Conservation (phyloP, 1,140 invertebrate genomes). For the Meloidogyne chitwoodi region DNA sequence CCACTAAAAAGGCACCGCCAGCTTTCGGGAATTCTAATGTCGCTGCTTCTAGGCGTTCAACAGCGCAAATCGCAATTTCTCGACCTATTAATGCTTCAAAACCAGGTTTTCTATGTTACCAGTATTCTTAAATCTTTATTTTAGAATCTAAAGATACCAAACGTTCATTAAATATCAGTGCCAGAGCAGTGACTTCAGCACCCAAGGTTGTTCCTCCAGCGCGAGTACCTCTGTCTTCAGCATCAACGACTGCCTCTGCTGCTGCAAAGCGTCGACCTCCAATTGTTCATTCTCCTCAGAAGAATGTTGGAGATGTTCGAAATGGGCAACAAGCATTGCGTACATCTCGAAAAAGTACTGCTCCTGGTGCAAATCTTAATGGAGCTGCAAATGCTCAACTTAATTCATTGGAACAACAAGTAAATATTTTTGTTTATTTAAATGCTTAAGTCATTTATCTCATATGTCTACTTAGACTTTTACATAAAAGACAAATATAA, state of each 20-base stretch:
- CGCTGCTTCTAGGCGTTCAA: neutral
- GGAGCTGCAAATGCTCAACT: neutral
- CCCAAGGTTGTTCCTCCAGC: neutral
- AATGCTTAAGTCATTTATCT: too few species aligned
- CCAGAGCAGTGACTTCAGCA: neutral
- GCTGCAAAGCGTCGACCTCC: neutral
- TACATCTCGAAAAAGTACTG: neutral
- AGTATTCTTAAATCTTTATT: neutral
- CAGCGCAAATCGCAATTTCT: neutral
- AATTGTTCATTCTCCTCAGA: neutral
- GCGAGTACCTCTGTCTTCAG: neutral
- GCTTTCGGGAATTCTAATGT: neutral
- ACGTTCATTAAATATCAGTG: neutral
- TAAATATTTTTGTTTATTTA: neutral
- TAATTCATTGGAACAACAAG: neutral
- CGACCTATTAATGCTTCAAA: neutral
- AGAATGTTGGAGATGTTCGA: neutral
- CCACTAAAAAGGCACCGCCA: conserved; percentile 28
- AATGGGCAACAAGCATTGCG: neutral
- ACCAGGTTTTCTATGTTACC: neutral
- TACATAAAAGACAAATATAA: neutral
- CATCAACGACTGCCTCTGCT: neutral
- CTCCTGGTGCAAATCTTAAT: neutral
- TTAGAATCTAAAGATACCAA: neutral
- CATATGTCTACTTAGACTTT: neutral